Evolutionary conservation across 2,888 invertebrate species (phyloP).

Genomic region (Muschampia plurimacula): DNA sequence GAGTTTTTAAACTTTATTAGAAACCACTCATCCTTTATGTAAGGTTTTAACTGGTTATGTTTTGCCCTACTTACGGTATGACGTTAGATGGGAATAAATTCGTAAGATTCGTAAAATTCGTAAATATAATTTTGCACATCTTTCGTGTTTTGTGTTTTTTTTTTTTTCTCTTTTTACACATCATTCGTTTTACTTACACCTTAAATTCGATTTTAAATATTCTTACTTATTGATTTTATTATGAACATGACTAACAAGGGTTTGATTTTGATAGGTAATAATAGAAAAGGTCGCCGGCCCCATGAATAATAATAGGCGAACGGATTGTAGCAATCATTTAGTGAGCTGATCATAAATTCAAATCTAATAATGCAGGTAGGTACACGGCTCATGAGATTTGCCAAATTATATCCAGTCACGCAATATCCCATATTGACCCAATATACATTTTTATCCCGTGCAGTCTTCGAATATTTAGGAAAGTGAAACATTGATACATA

Average conservation of each 20-base stretch:
- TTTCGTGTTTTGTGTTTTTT: no score
- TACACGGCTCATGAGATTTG: constrained; percentile 20
- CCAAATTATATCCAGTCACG: constrained; percentile 34
- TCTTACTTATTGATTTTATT: neutral
- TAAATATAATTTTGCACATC: neutral
- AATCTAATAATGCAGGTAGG: constrained; percentile 24
- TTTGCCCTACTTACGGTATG: constrained; percentile 1
- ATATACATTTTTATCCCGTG: constrained; percentile 32
- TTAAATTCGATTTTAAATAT: neutral
- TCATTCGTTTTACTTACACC: no score
- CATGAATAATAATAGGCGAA: constrained; percentile 32
- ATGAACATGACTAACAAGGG: constrained; percentile 26
- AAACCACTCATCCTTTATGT: constrained; percentile 7
- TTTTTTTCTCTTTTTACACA: no score
- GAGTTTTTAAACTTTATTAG: constrained; percentile 36
- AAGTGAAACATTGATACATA: no score
- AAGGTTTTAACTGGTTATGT: constrained; percentile 6
- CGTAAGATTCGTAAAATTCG: no score
- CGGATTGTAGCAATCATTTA: constrained; percentile 31
- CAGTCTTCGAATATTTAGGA: neutral
- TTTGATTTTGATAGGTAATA: constrained; percentile 23
- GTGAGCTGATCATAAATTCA: constrained; percentile 31
- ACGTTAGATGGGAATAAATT: neutral
- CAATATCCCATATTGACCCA: no score
- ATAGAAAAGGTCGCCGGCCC: constrained; percentile 25